These are phyloP conservation scores for Poecilia velifera DNA, from an alignment of 2,797 vertebrate species.

Conservation along the genomic window DNA sequence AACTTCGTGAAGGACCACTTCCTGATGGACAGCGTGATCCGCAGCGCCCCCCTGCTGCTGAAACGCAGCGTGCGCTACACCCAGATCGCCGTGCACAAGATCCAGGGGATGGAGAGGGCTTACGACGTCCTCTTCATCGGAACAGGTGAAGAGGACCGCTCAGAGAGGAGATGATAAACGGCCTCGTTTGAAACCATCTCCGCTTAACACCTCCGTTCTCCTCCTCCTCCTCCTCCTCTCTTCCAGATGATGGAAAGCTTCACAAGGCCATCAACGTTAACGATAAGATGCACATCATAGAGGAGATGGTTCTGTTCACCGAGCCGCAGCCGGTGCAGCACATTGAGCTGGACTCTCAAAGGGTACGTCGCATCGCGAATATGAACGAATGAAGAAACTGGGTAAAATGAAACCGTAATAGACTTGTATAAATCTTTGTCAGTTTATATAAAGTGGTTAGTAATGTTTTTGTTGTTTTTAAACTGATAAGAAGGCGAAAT, in stretches of 20 bases:
- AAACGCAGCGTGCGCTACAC: conserved; percentile 88
- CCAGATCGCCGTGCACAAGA: conserved; percentile 87
- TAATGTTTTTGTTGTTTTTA: conserved; percentile 18
- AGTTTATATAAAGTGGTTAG: conserved; percentile 12
- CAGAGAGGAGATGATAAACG: background rate
- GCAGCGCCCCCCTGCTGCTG: conserved; percentile 85
- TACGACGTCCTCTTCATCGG: conserved; percentile 92
- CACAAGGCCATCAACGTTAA: conserved; percentile 89
- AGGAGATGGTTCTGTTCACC: conserved; percentile 88
- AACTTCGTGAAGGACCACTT: conserved; percentile 97
- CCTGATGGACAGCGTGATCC: conserved; percentile 90
- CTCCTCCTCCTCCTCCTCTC: conserved; percentile 11
- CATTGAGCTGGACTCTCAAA: conserved; percentile 87
- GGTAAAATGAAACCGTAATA: background rate
- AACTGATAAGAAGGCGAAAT: conserved; percentile 20
- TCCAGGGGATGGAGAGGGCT: conserved; percentile 78
- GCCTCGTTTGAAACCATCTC: background rate
- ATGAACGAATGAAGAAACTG: background rate
- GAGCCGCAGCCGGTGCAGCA: conserved; percentile 85
- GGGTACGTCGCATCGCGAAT: conserved; percentile 68
- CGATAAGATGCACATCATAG: conserved; percentile 85
- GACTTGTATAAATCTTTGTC: conserved; percentile 5
- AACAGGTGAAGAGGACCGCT: conserved; percentile 78
- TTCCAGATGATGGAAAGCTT: conserved; percentile 86
- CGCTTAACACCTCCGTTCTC: background rate